phyloP scores from a whole-genome alignment of 2,888 invertebrate genomes.

The Crematogaster levior region DNA sequence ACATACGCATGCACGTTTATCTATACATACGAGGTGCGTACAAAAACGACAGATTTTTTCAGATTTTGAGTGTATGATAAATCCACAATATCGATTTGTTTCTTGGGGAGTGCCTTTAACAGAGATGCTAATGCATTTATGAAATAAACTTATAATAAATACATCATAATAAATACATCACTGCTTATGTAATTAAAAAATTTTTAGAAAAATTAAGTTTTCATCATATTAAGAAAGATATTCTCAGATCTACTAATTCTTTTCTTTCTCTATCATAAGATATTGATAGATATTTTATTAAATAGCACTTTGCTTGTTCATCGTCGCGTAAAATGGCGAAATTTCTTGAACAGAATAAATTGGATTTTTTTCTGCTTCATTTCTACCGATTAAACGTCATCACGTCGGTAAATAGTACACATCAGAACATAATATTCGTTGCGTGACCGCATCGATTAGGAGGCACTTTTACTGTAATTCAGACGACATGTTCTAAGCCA shows the following conservation, averaged over 20 bases:
- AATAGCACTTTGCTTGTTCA: constrained; percentile 1
- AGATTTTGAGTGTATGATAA: not conserved
- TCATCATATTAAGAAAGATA: not conserved
- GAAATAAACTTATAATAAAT: constrained; percentile 1
- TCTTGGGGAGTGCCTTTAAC: not conserved
- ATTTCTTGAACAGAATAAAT: constrained; percentile 7
- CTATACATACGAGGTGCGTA: too few species aligned
- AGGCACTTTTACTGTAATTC: constrained; percentile 35
- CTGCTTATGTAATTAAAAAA: not conserved
- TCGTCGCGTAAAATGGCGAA: constrained; percentile 7
- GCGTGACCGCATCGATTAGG: constrained; percentile 32
- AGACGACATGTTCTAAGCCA: constrained; percentile 43
- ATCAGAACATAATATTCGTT: constrained; percentile 20
- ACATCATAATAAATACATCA: too few species aligned
- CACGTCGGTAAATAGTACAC: constrained; percentile 6
- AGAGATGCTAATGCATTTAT: not conserved
- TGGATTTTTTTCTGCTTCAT: constrained; percentile 9
- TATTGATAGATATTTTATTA: not conserved
- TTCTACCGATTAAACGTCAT: constrained; percentile 21
- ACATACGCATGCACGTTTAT: not conserved
- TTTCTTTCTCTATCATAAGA: not conserved
- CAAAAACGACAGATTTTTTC: not conserved
- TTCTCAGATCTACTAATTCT: not conserved
- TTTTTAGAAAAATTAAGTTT: not conserved
- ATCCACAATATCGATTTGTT: not conserved